Conservation (phyloP, 1,140 invertebrate genomes). For the Drosophila kepulauana region DNA sequence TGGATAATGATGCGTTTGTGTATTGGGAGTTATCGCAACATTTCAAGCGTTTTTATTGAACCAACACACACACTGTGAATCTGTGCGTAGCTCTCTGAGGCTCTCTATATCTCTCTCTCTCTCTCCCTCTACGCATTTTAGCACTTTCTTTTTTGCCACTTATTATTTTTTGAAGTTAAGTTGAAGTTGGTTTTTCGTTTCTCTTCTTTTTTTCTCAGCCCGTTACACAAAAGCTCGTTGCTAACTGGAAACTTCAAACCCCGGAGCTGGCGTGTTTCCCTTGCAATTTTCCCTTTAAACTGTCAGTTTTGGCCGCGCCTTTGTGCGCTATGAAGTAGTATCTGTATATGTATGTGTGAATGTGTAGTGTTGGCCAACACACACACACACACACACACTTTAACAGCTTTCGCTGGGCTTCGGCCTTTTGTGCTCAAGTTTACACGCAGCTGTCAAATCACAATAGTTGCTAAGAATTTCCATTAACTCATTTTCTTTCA, state of each 20-base stretch:
- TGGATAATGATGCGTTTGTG: slow-evolving; percentile 77
- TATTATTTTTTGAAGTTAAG: slow-evolving; percentile 49
- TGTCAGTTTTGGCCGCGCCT: slow-evolving; percentile 57
- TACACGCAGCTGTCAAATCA: slow-evolving; percentile 82
- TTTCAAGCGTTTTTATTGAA: slow-evolving; percentile 63
- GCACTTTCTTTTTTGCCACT: slow-evolving; percentile 43
- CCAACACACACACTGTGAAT: slow-evolving; percentile 28
- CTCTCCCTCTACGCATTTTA: slow-evolving; percentile 14
- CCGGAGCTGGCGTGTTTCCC: slow-evolving; percentile 42
- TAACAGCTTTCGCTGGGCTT: slow-evolving; percentile 42
- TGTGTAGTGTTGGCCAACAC: slow-evolving; percentile 49
- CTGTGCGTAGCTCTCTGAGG: slow-evolving; percentile 8
- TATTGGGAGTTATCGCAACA: slow-evolving; percentile 67
- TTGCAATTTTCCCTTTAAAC: slow-evolving; percentile 64
- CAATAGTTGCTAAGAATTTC: slow-evolving; percentile 82
- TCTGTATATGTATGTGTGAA: no score
- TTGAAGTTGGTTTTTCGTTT: slow-evolving; percentile 37
- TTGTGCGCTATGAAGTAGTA: slow-evolving; percentile 17
- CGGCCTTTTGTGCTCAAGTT: slow-evolving; percentile 64
- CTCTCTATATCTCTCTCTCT: neutral
- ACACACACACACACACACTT: slow-evolving; percentile 48
- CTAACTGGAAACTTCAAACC: slow-evolving; percentile 15
- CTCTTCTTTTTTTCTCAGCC: neutral
- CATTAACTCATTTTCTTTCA: slow-evolving; percentile 79
- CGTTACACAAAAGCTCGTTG: slow-evolving; percentile 40